These are phyloP conservation scores for Morone saxatilis DNA, from an alignment of 2,113 vertebrate genomes.

Conservation along the genomic window DNA sequence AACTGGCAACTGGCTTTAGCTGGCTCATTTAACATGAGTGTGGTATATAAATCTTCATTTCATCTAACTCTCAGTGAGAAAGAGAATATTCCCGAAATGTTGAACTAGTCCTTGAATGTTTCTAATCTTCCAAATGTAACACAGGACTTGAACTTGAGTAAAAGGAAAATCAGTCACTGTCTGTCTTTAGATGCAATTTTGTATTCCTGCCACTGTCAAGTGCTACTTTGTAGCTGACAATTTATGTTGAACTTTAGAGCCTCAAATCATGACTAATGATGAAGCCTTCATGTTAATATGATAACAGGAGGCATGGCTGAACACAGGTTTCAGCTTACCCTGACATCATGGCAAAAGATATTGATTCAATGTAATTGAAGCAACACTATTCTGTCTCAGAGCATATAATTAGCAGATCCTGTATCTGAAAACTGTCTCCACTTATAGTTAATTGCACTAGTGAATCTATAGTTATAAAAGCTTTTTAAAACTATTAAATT, in stretches of 20 bases:
- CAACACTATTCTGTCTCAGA: conserved; percentile 63
- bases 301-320: conserved; percentile 70
- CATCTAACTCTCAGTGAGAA: neutral
- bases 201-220: conserved; percentile 21
- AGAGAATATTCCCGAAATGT: neutral
- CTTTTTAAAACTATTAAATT: conserved; percentile 54
- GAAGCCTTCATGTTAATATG: conserved; percentile 72
- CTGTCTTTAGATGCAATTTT: neutral
- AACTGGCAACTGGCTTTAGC: neutral
- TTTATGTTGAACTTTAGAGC: conserved; percentile 48
- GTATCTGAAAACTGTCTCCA: conserved; percentile 74
- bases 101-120: neutral
- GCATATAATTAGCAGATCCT: conserved; percentile 77
- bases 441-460: conserved; percentile 55
- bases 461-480: conserved; percentile 40
- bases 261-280: conserved; percentile 70
- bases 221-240: conserved; percentile 22
- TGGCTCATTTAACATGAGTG: neutral
- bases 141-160: neutral
- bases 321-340: conserved; percentile 70
- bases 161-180: neutral
- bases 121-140: neutral
- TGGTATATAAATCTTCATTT: neutral
- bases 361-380: conserved; percentile 77
- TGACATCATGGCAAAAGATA: conserved; percentile 76